Conservation (phyloP, 2,888 invertebrate species). For the Ceriagrion tenellum region DNA sequence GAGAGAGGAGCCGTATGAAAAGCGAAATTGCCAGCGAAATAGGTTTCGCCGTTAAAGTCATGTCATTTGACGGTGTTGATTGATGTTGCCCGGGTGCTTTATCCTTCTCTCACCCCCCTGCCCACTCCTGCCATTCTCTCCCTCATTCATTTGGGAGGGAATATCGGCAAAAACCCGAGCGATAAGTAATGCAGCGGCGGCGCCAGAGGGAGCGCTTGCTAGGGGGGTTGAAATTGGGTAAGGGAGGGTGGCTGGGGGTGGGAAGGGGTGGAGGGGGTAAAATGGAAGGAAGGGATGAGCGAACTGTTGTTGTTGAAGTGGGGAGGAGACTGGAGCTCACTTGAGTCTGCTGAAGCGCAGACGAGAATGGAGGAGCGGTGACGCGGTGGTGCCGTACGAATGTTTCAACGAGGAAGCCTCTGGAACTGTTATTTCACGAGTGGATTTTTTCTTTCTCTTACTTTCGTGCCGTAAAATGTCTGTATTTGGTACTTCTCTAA, state of each 20-base stretch:
- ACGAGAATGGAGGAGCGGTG: neutral
- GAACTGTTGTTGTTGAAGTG: neutral
- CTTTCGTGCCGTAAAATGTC: neutral
- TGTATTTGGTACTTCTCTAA: neutral
- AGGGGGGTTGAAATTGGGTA: neutral
- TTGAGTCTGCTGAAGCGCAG: neutral
- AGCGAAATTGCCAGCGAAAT: slow-evolving; percentile 28
- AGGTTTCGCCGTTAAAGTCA: slow-evolving; percentile 34
- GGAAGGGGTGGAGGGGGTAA: neutral
- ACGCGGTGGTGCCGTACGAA: neutral
- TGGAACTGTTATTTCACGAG: neutral
- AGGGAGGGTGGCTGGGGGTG: neutral
- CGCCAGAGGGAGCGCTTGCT: neutral
- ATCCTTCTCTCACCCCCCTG: neutral
- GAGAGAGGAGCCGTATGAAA: neutral
- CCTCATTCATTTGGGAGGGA: neutral
- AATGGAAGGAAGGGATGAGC: neutral
- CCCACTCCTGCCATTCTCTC: neutral
- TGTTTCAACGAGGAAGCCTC: neutral
- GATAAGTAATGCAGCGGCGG: slow-evolving; percentile 34
- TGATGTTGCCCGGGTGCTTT: neutral
- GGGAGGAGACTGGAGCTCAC: neutral
- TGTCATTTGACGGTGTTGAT: slow-evolving; percentile 35
- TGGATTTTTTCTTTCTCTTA: neutral
- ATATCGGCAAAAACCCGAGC: slow-evolving; percentile 23